These are phyloP conservation scores for Helicoverpa zea DNA, from an alignment of 1,140 invertebrate species.

Conservation along the genomic window DNA sequence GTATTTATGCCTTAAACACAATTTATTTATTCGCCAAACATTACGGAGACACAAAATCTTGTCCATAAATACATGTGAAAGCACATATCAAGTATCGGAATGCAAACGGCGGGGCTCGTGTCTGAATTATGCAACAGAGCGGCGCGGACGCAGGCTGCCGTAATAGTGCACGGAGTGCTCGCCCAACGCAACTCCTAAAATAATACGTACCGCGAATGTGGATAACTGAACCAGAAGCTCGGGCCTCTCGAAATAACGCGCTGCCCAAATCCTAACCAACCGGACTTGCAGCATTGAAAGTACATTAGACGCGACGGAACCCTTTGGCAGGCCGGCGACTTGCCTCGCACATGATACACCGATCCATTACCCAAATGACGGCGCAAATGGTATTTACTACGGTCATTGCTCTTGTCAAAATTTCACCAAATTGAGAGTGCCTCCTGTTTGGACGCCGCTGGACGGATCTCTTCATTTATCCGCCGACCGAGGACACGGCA, in stretches of 20 bases:
- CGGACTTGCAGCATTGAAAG: background rate
- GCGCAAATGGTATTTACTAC: constrained; percentile 67
- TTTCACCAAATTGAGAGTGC: constrained; percentile 62
- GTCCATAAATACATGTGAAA: constrained; percentile 86
- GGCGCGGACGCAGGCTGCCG: constrained; percentile 71
- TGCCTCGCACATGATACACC: constrained; percentile 53
- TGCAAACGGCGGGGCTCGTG: constrained; percentile 82
- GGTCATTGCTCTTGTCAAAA: constrained; percentile 60
- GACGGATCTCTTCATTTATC: constrained; percentile 77
- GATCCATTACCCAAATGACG: constrained; percentile 67
- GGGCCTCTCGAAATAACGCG: constrained; percentile 48
- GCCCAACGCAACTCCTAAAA: constrained; percentile 76
- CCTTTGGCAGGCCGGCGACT: constrained; percentile 22
- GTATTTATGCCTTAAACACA: constrained; percentile 83
- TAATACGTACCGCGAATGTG: constrained; percentile 65
- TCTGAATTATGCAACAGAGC: constrained; percentile 85
- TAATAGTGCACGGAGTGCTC: constrained; percentile 79
- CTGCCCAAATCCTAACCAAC: constrained; percentile 41
- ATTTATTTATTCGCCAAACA: constrained; percentile 86
- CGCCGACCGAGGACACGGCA: constrained; percentile 64
- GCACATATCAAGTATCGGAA: constrained; percentile 85
- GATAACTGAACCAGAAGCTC: constrained; percentile 43
- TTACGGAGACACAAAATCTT: constrained; percentile 86
- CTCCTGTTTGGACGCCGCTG: constrained; percentile 25
- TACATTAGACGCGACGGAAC: constrained; percentile 6